Base-by-base conservation (phyloP, 2,797 vertebrate genomes). In the Adrianichthys oophorus region DNA sequence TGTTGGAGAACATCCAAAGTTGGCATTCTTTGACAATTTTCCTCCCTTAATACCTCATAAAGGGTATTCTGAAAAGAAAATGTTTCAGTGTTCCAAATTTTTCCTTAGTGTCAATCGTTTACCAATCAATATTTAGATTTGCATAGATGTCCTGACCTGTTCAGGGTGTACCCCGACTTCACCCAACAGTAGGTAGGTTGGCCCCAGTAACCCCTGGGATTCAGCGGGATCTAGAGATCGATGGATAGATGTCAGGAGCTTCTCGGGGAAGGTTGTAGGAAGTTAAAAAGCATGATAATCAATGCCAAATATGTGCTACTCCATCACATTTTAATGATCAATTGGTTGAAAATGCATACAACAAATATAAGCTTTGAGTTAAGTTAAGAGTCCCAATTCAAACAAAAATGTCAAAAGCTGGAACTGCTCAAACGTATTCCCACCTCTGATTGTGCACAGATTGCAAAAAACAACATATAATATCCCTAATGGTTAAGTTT, bases 21-120 rank as follows among this genome's bases (percentile, higher is more conserved):
- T 71, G 53, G 74, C 53, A 44, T 62, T 54, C 10, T 56, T 68
- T 1, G 0, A 63, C 57, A 62, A 75, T 62, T 42, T 7, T 15
- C 72, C 56, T 80, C 53, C 81, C 59, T 84, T 59, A 70, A 85
- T 85, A 79, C 82, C 83, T 83, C 74, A 78, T 57, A 56, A 63
- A 70, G 76, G 57, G 58, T 59, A 12, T 79, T 64, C 71, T 60
- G 66, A 44, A 80, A 58, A 72, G 62, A 66, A 74, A 21, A 47
- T 68, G 72, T 78, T 82, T 46, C 59, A 79, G 85, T 77, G 78
- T 82, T 82, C 49, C 59, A 70, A 57, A 71, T 76, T 62, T 73
- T 78, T 82, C 70, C 48, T 55, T 59, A 51, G 62, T 72, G 49
- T 79, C 56, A 67, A 52, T 53, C 26, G 42, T 1, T 10, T 3